Percentiles rank a stretch among this genome's conserved stretches.
Conservation (phyloP, 2,797 vertebrate species). For the Vultur gryphus region DNA sequence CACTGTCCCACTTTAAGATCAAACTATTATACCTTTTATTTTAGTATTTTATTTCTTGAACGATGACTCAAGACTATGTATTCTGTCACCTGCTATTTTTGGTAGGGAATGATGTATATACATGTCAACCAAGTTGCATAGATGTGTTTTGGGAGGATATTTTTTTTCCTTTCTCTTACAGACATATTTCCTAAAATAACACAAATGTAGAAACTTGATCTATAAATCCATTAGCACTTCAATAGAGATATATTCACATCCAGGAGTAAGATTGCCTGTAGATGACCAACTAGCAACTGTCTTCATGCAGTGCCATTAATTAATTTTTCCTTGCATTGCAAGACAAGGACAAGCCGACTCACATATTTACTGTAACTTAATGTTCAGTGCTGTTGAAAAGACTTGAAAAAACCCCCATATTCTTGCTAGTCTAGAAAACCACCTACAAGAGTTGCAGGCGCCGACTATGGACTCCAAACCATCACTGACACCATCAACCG, state of each 20-base stretch:
- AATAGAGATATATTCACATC: background rate
- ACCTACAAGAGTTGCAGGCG: background rate
- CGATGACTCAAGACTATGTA: background rate
- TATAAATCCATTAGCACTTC: background rate
- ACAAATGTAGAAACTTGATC: background rate
- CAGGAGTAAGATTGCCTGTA: background rate
- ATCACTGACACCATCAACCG: background rate
- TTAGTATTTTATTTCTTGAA: background rate
- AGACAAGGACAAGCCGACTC: background rate
- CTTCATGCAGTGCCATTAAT: background rate
- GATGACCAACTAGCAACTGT: background rate
- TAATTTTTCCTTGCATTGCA: background rate
- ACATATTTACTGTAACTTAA: background rate
- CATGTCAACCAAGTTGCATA: background rate
- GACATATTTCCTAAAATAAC: background rate
- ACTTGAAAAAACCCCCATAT: fast-evolving
- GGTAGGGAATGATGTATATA: background rate
- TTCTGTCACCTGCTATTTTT: background rate
- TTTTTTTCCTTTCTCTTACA: background rate
- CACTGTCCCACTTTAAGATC: background rate
- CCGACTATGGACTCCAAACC: background rate
- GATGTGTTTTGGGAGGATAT: background rate
- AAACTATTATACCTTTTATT: background rate
- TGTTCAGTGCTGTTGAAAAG: background rate
- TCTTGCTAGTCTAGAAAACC: background rate